phyloP scores from a whole-genome alignment of 2,797 vertebrate species.

The Euphonia xanthogaster region DNA sequence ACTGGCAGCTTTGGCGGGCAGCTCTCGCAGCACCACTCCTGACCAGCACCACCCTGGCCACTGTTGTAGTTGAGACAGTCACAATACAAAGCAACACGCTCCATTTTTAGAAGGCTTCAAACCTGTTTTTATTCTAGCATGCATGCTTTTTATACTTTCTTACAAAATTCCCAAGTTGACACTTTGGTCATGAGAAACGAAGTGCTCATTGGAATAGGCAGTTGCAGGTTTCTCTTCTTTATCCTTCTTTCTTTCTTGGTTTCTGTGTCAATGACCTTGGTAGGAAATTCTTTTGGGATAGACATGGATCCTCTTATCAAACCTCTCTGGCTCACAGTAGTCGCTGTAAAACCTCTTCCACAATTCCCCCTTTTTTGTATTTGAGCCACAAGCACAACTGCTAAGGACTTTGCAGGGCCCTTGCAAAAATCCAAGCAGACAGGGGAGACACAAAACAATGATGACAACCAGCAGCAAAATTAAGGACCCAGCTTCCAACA shows the following conservation, averaged over 20 bases:
- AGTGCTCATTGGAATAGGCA: background rate
- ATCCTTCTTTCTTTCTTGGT: background rate
- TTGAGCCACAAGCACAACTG: background rate
- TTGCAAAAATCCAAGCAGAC: background rate
- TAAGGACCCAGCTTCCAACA: background rate
- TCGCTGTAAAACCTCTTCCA: background rate
- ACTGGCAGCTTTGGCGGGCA: background rate
- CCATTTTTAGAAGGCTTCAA: background rate
- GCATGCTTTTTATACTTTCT: background rate
- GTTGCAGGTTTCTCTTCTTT: background rate
- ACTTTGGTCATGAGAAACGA: background rate
- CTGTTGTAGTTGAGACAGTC: background rate
- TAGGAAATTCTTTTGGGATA: background rate
- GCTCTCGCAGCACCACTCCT: background rate
- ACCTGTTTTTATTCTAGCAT: background rate
- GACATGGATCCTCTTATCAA: background rate
- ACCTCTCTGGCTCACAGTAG: background rate
- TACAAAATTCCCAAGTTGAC: background rate
- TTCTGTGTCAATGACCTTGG: background rate
- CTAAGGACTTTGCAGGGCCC: background rate
- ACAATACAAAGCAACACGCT: background rate
- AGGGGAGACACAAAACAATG: background rate
- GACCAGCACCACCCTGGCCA: background rate
- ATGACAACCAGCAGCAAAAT: background rate
- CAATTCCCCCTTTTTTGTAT: background rate